Evolutionary conservation across 1,140 invertebrate genomes (phyloP), one percentile per base, ranked within the genome.

Genomic region (Elysia chlorotica): DNA sequence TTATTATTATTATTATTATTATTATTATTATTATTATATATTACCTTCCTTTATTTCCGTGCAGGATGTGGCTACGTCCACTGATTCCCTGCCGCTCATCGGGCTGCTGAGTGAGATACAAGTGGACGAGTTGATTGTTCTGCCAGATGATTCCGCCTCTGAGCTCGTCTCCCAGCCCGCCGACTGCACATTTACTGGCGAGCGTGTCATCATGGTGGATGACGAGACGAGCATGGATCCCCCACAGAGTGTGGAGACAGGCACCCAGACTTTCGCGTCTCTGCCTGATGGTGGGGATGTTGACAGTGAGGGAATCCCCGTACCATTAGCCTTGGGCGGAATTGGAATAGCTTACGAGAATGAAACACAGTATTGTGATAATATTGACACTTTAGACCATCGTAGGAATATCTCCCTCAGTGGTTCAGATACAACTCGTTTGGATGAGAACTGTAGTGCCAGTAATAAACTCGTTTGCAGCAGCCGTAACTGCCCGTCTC

Each of bases 41-140:
- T 10, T 25, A 17, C 6, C 25, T 59, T 59, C 28, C 25, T 59
- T 59, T 59, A 59, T 19, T 59, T n/a, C 19, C 37, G 71, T 14
- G 71, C 70, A 71, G 57, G 83, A 85, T 66, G 80, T 78, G 53
- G 79, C 82, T 17, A 85, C 83, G 19, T 83, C 81, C 28, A 85
- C 83, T 10, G 83, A 85, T 75, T 83, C 82, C n/a, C 71, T 83
- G 28, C 81, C 82, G 0, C 83, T 83, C 61, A 83, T 85, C 30
- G 83, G 83, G 23, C 76, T 85, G 6, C 74, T 85, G 56, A 83
- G 82, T 74, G 83, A 85, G 63, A 73, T 83, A n/a, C 82, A 85
- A 56, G 79, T 81, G 38, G 80, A 85, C 69, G 83, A 85, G 69
- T 69, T 85, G 25, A 82, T 83, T 56, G 76, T 85, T 6, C 74